Evolutionary conservation across 2,888 invertebrate genomes (phyloP), one percentile per base, ranked within the genome.

Genomic region (Cynaeus angustus): DNA sequence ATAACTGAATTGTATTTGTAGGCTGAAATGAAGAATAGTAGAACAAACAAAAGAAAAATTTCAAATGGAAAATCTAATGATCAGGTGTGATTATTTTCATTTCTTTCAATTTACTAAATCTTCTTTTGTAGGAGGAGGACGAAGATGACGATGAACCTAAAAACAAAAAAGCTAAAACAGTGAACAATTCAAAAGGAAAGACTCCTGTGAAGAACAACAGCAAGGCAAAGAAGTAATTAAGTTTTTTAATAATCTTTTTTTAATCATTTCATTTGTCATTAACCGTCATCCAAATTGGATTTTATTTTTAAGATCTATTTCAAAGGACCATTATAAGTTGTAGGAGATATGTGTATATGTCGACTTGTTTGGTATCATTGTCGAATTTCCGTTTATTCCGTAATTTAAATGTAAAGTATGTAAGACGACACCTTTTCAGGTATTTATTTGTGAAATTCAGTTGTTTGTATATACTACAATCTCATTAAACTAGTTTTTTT

Each of bases 111-210:
- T 52, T 9, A 66, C 30, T 61, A 66, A 67, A 37, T 14, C 52
- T 56, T 61, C 56, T 69, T 80, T 79, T 80, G 74, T 82, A 88
- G 88, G 88, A 88, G 79, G 87, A 88, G 69, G 91, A 91, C 64
- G 91, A 92, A 14, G 93, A 93, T 72, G 93, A 93, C 14, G 92
- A 91, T 41, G 91, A 92, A 85, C 92, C 93, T 79, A 93, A 94
- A 86, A 79, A 79, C 72, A 91, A 91, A 85, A 94, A 94, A 86
- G 91, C 92, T 82, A 89, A 91, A 85, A 92, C 92, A 87, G 86
- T 92, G 84, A 89, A 90, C 79, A 91, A 90, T 85, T 91, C 90
- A 80, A 90, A 90, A 85, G 91, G 90, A 81, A 92, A 92, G 86
- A 87, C 89, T 68, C 87, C 90, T 67, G 89, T 90, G 77, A 88